These are phyloP conservation scores for Sinocyclocheilus anshuiensis DNA, from an alignment of 2,113 vertebrate genomes.

Conservation along the genomic window DNA sequence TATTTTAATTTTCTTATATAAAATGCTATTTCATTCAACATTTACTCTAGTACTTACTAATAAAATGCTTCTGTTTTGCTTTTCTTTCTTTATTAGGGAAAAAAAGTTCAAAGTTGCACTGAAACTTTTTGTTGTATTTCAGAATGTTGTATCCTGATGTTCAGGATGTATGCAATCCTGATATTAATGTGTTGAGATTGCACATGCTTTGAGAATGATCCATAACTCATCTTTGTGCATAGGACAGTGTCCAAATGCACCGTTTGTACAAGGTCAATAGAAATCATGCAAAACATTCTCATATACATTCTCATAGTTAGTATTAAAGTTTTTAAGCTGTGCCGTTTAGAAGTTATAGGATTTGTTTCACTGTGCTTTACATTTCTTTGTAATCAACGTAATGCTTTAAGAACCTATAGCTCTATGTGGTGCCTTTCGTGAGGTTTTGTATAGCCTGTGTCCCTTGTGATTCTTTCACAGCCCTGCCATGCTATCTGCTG, in stretches of 20 bases:
- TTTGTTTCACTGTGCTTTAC: neutral
- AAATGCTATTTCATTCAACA: too few species aligned
- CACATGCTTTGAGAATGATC: too few species aligned
- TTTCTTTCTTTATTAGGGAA: neutral
- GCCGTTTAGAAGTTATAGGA: slow-evolving; percentile 10
- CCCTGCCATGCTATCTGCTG: slow-evolving; percentile 1
- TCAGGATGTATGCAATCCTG: too few species aligned
- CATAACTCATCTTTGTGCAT: too few species aligned
- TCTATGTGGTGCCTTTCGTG: neutral
- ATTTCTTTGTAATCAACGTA: neutral
- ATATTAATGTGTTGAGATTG: too few species aligned
- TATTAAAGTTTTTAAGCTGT: neutral
- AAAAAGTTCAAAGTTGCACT: too few species aligned
- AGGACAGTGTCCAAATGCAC: too few species aligned
- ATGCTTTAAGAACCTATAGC: neutral
- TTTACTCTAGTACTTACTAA: neutral
- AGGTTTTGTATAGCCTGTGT: neutral
- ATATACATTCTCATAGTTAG: neutral
- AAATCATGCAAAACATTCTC: neutral
- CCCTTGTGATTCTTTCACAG: neutral
- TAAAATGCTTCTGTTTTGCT: neutral
- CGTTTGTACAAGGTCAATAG: too few species aligned
- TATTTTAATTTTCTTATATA: neutral
- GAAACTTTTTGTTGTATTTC: too few species aligned
- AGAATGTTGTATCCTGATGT: too few species aligned